A percentile compares a stretch with the other conserved stretches of the same genome.
Evolutionary conservation across 1,140 invertebrate species (phyloP).

Genomic region (Drosophila mojavensis): DNA sequence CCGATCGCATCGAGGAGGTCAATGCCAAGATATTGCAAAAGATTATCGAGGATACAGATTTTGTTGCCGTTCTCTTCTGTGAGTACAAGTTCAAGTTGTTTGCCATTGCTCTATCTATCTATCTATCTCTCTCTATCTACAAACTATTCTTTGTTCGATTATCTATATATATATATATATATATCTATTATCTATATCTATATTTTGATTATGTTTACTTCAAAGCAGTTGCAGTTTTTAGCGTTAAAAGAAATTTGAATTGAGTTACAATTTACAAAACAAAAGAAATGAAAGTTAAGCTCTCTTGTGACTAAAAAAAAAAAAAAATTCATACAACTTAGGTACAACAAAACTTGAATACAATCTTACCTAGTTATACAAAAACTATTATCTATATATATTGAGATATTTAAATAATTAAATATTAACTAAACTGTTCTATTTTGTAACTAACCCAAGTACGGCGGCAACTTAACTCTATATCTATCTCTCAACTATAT

Average conservation of each 20-base stretch:
- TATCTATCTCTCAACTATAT: constrained; percentile 35
- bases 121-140: constrained; percentile 17
- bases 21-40: constrained; percentile 95
- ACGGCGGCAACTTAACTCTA: constrained; percentile 47
- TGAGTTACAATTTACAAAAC: constrained; percentile 3
- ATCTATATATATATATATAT: too few species aligned
- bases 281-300: constrained; percentile 56
- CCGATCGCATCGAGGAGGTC: constrained; percentile 98
- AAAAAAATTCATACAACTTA: constrained; percentile 63
- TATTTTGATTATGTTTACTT: constrained; percentile 60
- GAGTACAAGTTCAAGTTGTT: constrained; percentile 86
- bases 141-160: not conserved
- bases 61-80: constrained; percentile 97
- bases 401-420: constrained; percentile 18
- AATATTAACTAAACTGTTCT: constrained; percentile 47
- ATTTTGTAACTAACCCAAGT: constrained; percentile 68
- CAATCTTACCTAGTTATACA: constrained; percentile 56
- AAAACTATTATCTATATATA: constrained; percentile 34
- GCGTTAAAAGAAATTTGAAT: constrained; percentile 26
- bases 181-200: constrained; percentile 12
- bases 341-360: constrained; percentile 55
- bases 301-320: constrained; percentile 75
- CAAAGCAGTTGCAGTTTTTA: constrained; percentile 84
- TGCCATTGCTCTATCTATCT: constrained; percentile 12
- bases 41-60: constrained; percentile 96